Conservation (phyloP, 1,140 invertebrate species). For the Drosophila ficusphila region DNA sequence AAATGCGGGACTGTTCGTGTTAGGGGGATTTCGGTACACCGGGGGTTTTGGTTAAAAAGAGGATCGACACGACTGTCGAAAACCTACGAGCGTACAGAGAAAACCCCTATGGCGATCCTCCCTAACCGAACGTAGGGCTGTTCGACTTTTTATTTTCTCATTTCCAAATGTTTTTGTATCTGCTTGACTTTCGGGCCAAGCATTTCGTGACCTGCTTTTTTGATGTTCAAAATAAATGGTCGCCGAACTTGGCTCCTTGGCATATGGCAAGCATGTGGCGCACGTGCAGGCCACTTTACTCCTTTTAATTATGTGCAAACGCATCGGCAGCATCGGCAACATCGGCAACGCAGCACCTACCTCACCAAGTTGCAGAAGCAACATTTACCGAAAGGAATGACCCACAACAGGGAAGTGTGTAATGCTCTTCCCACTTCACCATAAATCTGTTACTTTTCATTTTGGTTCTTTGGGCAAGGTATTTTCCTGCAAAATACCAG, state of each 20-base stretch:
- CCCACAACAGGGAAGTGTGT: neutral
- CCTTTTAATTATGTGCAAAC: constrained; percentile 78
- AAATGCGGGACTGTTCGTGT: constrained; percentile 26
- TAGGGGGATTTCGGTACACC: neutral
- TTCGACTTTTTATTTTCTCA: constrained; percentile 33
- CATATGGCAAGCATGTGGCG: constrained; percentile 80
- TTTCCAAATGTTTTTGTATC: constrained; percentile 58
- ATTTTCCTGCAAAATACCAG: neutral
- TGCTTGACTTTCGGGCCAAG: constrained; percentile 64
- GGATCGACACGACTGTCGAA: neutral
- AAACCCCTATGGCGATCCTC: constrained; percentile 39
- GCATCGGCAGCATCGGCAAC: constrained; percentile 35
- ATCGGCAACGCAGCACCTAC: constrained; percentile 2
- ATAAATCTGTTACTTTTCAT: too few relatives aligned
- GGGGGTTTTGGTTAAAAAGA: constrained; percentile 19
- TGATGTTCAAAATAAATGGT: constrained; percentile 78
- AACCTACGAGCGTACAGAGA: neutral
- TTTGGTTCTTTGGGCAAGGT: too few relatives aligned
- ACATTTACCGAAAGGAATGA: neutral
- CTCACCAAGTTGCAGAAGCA: too few relatives aligned
- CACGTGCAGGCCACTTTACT: constrained; percentile 79
- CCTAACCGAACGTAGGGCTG: constrained; percentile 10
- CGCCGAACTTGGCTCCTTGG: constrained; percentile 39
- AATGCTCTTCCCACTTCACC: constrained; percentile 10
- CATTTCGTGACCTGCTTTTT: constrained; percentile 80